These are phyloP conservation scores for Scaptomyza hsui DNA, from an alignment of 1,140 invertebrate species.

Conservation along the genomic window DNA sequence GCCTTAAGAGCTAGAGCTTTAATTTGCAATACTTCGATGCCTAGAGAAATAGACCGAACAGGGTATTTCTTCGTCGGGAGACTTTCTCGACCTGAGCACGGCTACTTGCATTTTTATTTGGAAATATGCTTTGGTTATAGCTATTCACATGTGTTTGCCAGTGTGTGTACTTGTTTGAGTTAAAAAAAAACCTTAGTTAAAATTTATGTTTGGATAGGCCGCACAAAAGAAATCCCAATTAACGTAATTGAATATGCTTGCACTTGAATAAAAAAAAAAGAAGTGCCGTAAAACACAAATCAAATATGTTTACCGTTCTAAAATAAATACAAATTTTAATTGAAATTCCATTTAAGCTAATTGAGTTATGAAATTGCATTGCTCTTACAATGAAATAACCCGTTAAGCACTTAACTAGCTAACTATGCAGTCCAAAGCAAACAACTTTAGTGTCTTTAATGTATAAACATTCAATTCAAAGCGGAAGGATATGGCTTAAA, in stretches of 20 bases:
- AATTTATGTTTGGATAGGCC: conserved; percentile 12
- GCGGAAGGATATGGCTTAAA: no score
- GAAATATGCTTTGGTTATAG: background rate
- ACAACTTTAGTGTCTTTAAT: no score
- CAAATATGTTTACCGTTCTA: background rate
- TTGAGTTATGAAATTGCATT: background rate
- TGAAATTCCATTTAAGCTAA: background rate
- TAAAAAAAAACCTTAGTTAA: conserved; percentile 5
- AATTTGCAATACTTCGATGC: background rate
- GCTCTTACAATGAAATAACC: background rate
- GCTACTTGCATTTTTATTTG: background rate
- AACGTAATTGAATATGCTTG: conserved; percentile 10
- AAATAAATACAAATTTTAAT: conserved; percentile 8
- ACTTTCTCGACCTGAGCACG: no score
- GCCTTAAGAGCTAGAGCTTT: no score
- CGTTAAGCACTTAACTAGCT: background rate
- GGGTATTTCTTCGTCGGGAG: background rate
- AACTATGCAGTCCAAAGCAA: no score
- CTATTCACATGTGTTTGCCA: background rate
- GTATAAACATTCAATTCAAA: no score
- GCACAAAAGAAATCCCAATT: conserved; percentile 13
- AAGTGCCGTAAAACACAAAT: background rate
- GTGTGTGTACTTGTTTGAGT: background rate
- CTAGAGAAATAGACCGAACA: background rate
- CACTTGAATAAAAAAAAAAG: background rate